Evolutionary conservation across 2,113 vertebrate species (phyloP), one percentile per base, ranked within the genome.

Genomic region (Oreochromis aureus): DNA sequence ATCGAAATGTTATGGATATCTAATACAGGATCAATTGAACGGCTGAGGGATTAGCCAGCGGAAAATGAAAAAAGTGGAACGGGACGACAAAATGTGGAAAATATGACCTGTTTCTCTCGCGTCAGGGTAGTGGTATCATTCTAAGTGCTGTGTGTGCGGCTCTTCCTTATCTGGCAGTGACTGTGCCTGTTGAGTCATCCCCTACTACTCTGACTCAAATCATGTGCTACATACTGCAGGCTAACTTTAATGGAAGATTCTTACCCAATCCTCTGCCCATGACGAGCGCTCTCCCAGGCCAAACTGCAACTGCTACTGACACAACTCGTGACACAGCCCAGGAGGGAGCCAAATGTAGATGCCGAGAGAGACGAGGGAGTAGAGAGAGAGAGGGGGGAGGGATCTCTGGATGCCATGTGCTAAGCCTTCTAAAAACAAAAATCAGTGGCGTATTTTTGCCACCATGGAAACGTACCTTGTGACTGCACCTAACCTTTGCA

Each of bases 381-480:
- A 81, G 88, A 39, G 16, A 39, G 83, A 63, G 87, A 7, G 69
- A 3, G 69, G 41, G 22, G 54, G 78, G 69, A 27, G 46, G 83
- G 71, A 86, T 8, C 63, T 5, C 13, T 55, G 22, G 66, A 84
- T 87, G 76, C 78, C 85, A 86, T 89, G 82, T 73, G 56, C 79
- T 89, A 78, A 89, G 84, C 46, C 55, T 69, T 82, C 87, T 81
- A 90, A 86, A 89, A 87, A 87, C 63, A 83, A 83, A 93, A 87
- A 79, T 59, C 34, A 48, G 55, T 82, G 89, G 87, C 69, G 56
- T 91, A 89, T 90, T 91, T 89, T 80, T 66, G 92, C 91, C 87
- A 9, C 89, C 90, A 93, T 95, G 94, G 95, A 92, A 95, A 95
- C 90, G 13, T 76, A 92, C 92, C 94, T 89, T 46, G 88, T 94